Percentiles rank a stretch among this genome's conserved stretches.
Conservation (phyloP, 2,797 vertebrate genomes). For the Ptychobarbus kaznakovi region DNA sequence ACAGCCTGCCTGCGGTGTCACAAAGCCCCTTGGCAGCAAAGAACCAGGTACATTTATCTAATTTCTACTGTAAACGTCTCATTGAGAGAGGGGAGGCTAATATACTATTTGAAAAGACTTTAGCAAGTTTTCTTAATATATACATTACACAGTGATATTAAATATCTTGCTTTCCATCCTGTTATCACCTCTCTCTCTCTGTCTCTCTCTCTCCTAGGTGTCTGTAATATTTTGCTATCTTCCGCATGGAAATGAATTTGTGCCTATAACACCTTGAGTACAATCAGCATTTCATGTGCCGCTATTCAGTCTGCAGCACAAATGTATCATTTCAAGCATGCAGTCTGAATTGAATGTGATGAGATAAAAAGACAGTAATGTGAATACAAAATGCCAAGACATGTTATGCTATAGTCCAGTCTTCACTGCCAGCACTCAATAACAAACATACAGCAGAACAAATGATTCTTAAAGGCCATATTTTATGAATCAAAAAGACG, state of each 20-base stretch:
- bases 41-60: conserved; percentile 30
- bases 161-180: background rate
- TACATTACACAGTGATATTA: background rate
- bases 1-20: conserved; percentile 43
- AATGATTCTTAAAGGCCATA: background rate
- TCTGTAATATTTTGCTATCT: conserved; percentile 28
- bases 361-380: conserved; percentile 21
- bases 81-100: conserved; percentile 21
- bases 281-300: background rate
- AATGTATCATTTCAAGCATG: background rate
- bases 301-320: background rate
- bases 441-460: background rate
- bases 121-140: background rate
- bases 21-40: conserved; percentile 25
- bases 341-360: conserved; percentile 11
- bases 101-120: conserved; percentile 17
- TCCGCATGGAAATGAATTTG: background rate
- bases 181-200: background rate
- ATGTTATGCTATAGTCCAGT: background rate
- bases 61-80: conserved; percentile 31
- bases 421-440: background rate
- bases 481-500: background rate
- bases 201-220: background rate
- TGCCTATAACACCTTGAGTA: conserved; percentile 2
- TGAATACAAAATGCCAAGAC: conserved; percentile 20